A percentile compares a stretch with the other conserved stretches of the same genome.
phyloP scores from a whole-genome alignment of 2,888 invertebrate species.

The Eledona agricola region DNA sequence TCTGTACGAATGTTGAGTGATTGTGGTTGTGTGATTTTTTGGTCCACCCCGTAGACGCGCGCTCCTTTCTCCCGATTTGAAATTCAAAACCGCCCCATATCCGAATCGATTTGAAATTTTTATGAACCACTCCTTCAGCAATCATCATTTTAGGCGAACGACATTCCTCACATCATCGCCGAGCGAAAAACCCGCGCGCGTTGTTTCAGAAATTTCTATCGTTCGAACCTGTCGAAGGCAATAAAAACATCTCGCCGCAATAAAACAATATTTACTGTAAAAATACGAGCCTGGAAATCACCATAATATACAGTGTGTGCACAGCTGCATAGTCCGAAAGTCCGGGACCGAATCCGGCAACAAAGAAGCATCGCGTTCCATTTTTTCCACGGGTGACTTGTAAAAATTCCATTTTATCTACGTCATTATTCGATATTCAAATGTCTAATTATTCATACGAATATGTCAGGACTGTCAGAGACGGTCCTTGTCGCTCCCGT shows the following conservation, averaged over 20 bases:
- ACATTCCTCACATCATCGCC: no score
- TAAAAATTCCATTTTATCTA: constrained; percentile 49
- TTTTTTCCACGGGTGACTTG: constrained; percentile 34
- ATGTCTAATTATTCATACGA: constrained; percentile 56
- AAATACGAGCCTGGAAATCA: constrained; percentile 38
- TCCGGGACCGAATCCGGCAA: constrained; percentile 1
- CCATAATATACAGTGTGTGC: constrained; percentile 46
- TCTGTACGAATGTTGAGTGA: no score
- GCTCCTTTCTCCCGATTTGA: no score
- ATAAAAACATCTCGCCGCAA: constrained; percentile 28
- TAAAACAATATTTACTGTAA: constrained; percentile 38
- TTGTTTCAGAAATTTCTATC: no score
- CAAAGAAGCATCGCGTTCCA: constrained; percentile 11
- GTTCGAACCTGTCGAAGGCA: constrained; percentile 27
- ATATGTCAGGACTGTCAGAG: constrained; percentile 43
- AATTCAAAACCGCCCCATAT: no score
- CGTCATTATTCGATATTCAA: constrained; percentile 54
- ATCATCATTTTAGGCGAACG: no score
- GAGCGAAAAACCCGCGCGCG: no score
- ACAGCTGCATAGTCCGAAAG: constrained; percentile 42
- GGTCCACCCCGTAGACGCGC: no score
- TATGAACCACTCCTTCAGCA: no score
- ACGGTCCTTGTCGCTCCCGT: constrained; percentile 38
- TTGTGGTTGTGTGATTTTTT: no score
- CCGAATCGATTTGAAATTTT: no score